These are phyloP conservation scores for Coilia nasus DNA, from an alignment of 2,797 vertebrate genomes.

Conservation along the genomic window DNA sequence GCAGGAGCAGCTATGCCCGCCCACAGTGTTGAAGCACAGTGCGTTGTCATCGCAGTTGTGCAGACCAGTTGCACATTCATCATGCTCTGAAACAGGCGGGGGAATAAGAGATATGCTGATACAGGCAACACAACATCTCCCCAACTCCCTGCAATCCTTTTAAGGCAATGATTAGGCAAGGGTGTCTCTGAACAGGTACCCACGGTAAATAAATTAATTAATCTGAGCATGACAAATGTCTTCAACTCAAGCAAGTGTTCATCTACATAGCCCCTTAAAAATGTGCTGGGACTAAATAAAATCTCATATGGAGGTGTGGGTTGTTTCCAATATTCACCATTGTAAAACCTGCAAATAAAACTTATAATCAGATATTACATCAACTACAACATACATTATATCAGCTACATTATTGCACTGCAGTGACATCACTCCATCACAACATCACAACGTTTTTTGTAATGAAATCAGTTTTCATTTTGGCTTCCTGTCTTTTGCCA, in stretches of 20 bases:
- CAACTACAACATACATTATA: background rate
- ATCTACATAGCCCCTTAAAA: background rate
- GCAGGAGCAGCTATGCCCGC: slow-evolving; percentile 95
- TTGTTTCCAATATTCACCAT: too few relatives aligned
- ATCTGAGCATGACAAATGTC: slow-evolving; percentile 16
- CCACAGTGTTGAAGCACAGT: slow-evolving; percentile 94
- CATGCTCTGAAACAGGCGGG: slow-evolving; percentile 83
- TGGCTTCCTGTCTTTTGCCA: background rate
- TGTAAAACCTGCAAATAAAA: background rate
- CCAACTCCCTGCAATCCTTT: background rate
- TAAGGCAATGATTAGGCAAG: slow-evolving; percentile 3
- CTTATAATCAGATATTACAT: background rate
- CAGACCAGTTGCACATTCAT: slow-evolving; percentile 90
- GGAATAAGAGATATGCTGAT: slow-evolving; percentile 12
- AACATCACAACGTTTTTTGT: too few relatives aligned
- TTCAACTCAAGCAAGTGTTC: background rate
- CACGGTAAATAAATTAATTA: background rate
- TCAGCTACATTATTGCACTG: too few relatives aligned
- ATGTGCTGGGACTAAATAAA: too few relatives aligned
- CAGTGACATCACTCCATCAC: too few relatives aligned
- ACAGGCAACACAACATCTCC: background rate
- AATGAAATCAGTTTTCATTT: background rate
- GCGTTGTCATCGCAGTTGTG: slow-evolving; percentile 95
- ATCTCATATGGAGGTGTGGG: background rate
- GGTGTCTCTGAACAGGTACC: slow-evolving; percentile 6